These are phyloP conservation scores for Molorchus minor DNA, from an alignment of 2,888 invertebrate genomes.

Conservation along the genomic window DNA sequence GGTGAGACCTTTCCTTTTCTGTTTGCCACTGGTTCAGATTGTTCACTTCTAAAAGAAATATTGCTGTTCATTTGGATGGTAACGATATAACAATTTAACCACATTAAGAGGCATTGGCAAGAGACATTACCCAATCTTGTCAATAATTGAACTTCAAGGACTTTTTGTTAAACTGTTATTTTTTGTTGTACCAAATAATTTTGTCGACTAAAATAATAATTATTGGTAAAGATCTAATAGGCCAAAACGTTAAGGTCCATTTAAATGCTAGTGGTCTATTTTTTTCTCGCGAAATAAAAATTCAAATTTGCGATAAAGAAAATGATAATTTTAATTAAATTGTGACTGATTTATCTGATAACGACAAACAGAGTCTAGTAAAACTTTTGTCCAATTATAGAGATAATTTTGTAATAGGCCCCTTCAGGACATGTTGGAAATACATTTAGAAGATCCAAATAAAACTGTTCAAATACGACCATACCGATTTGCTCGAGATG, in stretches of 20 bases:
- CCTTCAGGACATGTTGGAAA: background rate
- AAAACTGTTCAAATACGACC: background rate
- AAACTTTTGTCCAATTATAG: background rate
- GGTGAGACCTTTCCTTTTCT: too few relatives aligned
- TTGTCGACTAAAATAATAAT: background rate
- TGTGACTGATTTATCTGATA: background rate
- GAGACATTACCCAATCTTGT: too few relatives aligned
- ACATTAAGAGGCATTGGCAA: background rate
- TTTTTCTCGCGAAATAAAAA: background rate
- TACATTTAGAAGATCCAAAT: background rate
- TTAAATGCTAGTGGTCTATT: background rate
- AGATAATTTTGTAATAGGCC: background rate
- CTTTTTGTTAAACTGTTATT: background rate
- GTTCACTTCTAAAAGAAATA: too few relatives aligned
- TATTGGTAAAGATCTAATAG: background rate
- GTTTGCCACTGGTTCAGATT: background rate
- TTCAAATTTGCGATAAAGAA: background rate
- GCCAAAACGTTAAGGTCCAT: background rate
- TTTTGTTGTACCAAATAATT: background rate
- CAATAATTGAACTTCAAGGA: background rate
- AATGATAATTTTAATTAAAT: background rate
- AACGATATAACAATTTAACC: too few relatives aligned
- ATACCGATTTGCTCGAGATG: background rate
- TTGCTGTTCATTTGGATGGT: too few relatives aligned
- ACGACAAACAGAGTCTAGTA: background rate